Evolutionary conservation across 1,140 invertebrate species (phyloP).

Genomic region (Colletes latitarsis): DNA sequence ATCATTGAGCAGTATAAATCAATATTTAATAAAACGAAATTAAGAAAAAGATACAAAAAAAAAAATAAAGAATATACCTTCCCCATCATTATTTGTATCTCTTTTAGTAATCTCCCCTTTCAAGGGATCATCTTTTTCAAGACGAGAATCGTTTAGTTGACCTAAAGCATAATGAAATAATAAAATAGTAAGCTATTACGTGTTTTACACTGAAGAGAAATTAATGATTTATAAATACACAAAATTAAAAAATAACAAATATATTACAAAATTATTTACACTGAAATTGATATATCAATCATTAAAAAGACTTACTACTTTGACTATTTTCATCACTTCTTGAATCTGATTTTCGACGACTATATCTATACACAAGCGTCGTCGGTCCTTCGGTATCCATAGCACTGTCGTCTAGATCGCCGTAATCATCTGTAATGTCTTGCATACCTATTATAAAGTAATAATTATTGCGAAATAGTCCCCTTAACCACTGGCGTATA

Average conservation of each 20-base stretch:
- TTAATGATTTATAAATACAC: slow-evolving; percentile 12
- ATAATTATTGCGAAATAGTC: too few relatives aligned
- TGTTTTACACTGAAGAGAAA: slow-evolving; percentile 31
- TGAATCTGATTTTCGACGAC: slow-evolving; percentile 75
- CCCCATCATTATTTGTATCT: slow-evolving; percentile 75
- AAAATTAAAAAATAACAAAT: slow-evolving; percentile 18
- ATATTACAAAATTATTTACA: neutral
- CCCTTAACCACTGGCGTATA: too few relatives aligned
- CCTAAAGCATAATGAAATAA: slow-evolving; percentile 76
- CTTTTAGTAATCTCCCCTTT: slow-evolving; percentile 75
- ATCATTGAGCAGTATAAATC: neutral
- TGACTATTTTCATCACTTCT: slow-evolving; percentile 78
- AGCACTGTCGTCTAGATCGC: slow-evolving; percentile 75
- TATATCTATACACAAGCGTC: slow-evolving; percentile 75
- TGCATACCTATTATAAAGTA: slow-evolving; percentile 60
- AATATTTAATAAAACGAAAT: slow-evolving; percentile 22
- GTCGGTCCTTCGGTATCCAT: slow-evolving; percentile 75
- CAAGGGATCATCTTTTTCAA: slow-evolving; percentile 74
- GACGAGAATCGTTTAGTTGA: slow-evolving; percentile 76
- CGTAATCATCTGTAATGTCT: slow-evolving; percentile 72
- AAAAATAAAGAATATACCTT: slow-evolving; percentile 75
- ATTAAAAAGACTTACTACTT: slow-evolving; percentile 72
- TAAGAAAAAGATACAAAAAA: slow-evolving; percentile 43
- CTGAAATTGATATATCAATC: slow-evolving; percentile 13
- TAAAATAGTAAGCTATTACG: slow-evolving; percentile 48